These are phyloP conservation scores for Orientallactaga sibirica DNA, from an alignment of 2,797 vertebrate genomes.

Conservation along the genomic window DNA sequence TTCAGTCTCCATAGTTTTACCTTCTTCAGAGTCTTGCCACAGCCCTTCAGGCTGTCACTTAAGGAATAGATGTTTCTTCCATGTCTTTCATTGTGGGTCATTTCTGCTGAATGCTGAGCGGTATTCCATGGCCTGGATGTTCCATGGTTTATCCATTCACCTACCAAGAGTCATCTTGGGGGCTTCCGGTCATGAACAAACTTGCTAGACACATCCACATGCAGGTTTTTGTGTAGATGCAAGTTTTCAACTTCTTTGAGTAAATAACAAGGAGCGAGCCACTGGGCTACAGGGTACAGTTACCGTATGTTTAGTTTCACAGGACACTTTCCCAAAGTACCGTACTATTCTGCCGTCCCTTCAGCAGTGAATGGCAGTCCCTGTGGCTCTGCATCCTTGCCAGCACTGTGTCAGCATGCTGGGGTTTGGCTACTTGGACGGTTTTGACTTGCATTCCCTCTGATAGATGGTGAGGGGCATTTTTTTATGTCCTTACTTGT, in stretches of 20 bases:
- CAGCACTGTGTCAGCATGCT: background rate
- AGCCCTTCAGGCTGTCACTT: background rate
- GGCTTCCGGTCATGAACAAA: background rate
- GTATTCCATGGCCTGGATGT: background rate
- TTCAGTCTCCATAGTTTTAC: background rate
- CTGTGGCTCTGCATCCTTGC: background rate
- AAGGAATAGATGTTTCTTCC: background rate
- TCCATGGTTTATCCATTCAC: background rate
- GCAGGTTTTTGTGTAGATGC: background rate
- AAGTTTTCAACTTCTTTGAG: background rate
- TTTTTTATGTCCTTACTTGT: background rate
- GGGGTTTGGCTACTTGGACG: background rate
- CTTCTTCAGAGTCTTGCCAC: background rate
- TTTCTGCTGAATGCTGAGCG: background rate
- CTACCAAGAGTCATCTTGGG: too few relatives aligned
- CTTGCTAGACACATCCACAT: too few relatives aligned
- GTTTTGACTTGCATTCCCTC: background rate
- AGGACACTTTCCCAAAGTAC: background rate
- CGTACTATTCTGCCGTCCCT: too few relatives aligned
- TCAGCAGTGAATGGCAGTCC: too few relatives aligned
- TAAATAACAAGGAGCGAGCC: background rate
- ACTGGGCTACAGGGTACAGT: too few relatives aligned
- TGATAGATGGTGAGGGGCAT: background rate
- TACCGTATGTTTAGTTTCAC: background rate
- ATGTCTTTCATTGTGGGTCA: background rate